Evolutionary conservation across 2,797 vertebrate genomes (phyloP).

Genomic region (Kryptopterus vitreolus): DNA sequence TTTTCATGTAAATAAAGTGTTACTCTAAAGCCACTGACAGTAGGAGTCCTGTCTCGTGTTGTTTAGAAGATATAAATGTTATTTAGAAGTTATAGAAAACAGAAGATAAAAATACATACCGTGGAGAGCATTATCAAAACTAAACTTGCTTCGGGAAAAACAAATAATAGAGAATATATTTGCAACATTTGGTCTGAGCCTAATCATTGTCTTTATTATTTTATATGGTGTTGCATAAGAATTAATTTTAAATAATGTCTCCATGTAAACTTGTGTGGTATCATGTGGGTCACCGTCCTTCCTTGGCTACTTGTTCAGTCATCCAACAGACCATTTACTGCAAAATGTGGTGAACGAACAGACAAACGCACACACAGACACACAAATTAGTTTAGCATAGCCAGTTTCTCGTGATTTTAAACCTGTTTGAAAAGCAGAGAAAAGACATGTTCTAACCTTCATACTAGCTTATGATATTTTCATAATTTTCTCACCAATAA

Average conservation of each 20-base stretch:
- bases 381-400: background rate
- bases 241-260: background rate
- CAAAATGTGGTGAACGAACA: background rate
- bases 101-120: background rate
- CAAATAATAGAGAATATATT: background rate
- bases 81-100: background rate
- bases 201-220: background rate
- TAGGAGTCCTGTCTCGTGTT: slow-evolving; percentile 42
- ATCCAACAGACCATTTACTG: background rate
- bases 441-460: background rate
- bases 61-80: background rate
- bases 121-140: background rate
- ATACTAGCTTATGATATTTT: background rate
- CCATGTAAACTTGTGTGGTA: background rate
- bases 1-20: slow-evolving; percentile 84
- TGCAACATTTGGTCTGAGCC: background rate
- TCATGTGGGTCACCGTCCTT: background rate
- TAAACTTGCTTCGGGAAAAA: background rate
- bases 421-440: background rate
- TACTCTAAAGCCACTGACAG: slow-evolving; percentile 58
- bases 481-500: background rate
- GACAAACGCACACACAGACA: background rate
- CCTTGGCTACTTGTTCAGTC: no score
- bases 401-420: background rate
- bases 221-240: background rate